A percentile compares a stretch with the other conserved stretches of the same genome.
Evolutionary conservation across 2,888 invertebrate species (phyloP).

Genomic region (Drosophila affinis): DNA sequence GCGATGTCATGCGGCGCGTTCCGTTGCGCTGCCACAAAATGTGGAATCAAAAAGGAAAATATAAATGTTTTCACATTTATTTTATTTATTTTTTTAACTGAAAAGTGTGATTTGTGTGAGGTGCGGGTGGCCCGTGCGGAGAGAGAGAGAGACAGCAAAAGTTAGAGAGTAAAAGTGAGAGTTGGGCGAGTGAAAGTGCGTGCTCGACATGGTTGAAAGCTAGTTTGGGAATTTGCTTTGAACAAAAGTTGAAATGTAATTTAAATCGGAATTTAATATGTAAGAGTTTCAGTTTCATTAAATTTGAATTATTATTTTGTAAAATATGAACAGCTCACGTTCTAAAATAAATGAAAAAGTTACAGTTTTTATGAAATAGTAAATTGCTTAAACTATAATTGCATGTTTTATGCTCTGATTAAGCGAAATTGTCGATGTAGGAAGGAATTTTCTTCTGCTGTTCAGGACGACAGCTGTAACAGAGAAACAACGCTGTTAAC

Average conservation of each 20-base stretch:
- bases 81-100: constrained; percentile 10
- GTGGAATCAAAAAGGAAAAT: constrained; percentile 15
- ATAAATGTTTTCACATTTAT: constrained; percentile 20
- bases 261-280: neutral
- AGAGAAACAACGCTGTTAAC: no score
- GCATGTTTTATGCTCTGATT: neutral
- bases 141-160: constrained; percentile 2
- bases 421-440: no score
- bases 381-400: neutral
- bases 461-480: no score
- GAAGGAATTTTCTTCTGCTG: no score
- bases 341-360: neutral
- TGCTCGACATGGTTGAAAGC: constrained; percentile 18
- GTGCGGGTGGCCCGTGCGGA: no score
- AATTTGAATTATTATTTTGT: neutral
- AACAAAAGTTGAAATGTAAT: constrained; percentile 2
- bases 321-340: neutral
- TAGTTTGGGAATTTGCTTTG: constrained; percentile 8
- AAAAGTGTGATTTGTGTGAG: constrained; percentile 6
- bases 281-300: neutral
- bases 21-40: constrained; percentile 30
- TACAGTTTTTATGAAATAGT: neutral
- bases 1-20: constrained; percentile 41
- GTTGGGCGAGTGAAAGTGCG: constrained; percentile 28
- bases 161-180: constrained; percentile 14